phyloP scores from a whole-genome alignment of 2,797 vertebrate genomes.

The Myotis pilosus region DNA sequence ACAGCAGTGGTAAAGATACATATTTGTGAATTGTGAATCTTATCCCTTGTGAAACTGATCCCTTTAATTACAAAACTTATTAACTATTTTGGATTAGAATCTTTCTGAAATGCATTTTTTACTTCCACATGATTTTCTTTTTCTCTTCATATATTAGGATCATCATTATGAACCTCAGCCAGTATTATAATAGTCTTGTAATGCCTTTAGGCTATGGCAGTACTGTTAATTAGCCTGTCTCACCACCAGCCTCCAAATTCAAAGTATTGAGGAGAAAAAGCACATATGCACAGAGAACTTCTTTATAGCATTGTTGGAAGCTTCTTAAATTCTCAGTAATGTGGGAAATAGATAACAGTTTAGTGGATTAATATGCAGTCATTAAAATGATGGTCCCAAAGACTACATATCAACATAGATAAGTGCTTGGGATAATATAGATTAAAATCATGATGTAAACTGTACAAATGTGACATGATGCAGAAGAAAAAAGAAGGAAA shows the following conservation, averaged over 20 bases:
- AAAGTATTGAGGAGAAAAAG: not conserved
- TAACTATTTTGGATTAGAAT: constrained; percentile 41
- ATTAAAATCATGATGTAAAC: constrained; percentile 49
- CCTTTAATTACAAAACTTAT: constrained; percentile 46
- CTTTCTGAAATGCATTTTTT: constrained; percentile 55
- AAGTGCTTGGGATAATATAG: constrained; percentile 35
- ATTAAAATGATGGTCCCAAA: constrained; percentile 65
- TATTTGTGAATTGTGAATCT: constrained; percentile 26
- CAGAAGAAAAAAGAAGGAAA: constrained; percentile 46
- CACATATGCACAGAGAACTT: constrained; percentile 16
- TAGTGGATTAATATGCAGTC: constrained; percentile 58
- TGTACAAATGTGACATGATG: constrained; percentile 30
- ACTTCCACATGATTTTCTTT: constrained; percentile 44
- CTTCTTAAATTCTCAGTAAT: constrained; percentile 52
- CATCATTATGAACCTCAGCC: constrained; percentile 45
- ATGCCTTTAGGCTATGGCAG: not conserved
- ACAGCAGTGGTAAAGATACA: not conserved
- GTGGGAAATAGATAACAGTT: constrained; percentile 23
- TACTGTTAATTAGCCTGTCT: constrained; percentile 14
- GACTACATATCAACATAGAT: constrained; percentile 19
- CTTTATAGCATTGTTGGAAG: constrained; percentile 37
- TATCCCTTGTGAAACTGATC: not conserved
- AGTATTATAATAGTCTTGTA: not conserved
- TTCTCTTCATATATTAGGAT: constrained; percentile 43
- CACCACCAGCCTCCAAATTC: not conserved